Evolutionary conservation across 2,113 vertebrate genomes (phyloP), one percentile per base, ranked within the genome.

Genomic region (Seriola quinqueradiata): DNA sequence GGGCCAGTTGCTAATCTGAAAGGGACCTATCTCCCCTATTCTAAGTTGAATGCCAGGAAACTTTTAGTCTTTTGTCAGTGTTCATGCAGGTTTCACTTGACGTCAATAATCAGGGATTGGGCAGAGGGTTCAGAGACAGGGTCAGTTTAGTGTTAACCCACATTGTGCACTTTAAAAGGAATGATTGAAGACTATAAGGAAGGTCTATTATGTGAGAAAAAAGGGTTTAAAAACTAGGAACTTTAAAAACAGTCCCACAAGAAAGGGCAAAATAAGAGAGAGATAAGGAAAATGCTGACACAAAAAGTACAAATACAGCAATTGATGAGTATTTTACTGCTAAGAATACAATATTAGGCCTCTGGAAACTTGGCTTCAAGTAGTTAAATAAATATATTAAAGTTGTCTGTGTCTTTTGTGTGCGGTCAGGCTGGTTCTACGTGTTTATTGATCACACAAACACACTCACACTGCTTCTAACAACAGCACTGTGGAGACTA

Each of bases 1-100:
- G 93, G 94, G 83, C 94, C 86, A 91, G 65, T 60, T 89, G 69
- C 67, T 59, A 78, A 85, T 84, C 87, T 89, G 83, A 93, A 93
- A 90, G 92, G 89, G 78, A 90, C 69, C 88, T 94, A 89, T 89
- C 75, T 83, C 88, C 85, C 89, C 84, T 73, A 48, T 79, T 90
- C 81, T 85, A 75, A 91, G 36, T 80, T 80, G 77, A 84, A 87
- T 88, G 80, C 79, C 90, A 77, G 79, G 82, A 91, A 93, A 86
- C 42, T 78, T 75, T 78, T 21, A 25, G 64, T 66, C 74, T 77
- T 79, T 85, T 88, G 81, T 80, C 50, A 83, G 54, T 79, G 78
- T 87, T 84, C 81, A 88, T 80, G 86, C 67, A 70, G 21, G 79
- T 82, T 88, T 86, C 42, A 63, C 76, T 90, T 83, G 59, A 78